A percentile compares a stretch with the other conserved stretches of the same genome.
phyloP scores from a whole-genome alignment of 2,113 vertebrate genomes.

The Odocoileus virginianus region DNA sequence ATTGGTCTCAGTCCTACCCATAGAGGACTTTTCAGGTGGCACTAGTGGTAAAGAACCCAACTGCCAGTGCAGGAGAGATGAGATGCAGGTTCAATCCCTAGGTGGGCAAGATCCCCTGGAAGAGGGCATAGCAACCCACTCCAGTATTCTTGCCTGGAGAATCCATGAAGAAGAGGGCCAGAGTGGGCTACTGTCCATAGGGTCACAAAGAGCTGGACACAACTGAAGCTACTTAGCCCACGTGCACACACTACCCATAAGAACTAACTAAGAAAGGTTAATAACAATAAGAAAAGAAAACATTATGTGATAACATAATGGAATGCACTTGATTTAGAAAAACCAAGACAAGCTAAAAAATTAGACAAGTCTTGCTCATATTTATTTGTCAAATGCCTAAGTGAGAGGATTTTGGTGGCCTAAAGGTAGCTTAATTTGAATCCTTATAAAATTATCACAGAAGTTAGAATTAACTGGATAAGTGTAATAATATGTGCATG shows the following conservation, averaged over 20 bases:
- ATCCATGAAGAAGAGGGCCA: neutral
- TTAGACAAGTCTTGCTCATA: neutral
- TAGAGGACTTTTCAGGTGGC: neutral
- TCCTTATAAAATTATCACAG: neutral
- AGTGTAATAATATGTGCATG: neutral
- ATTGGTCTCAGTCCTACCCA: neutral
- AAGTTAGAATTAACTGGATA: neutral
- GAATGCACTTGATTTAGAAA: neutral
- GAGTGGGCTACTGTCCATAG: fast-evolving
- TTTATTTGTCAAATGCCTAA: neutral
- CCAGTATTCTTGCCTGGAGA: neutral
- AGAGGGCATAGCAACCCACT: neutral
- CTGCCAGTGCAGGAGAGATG: neutral
- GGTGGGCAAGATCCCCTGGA: neutral
- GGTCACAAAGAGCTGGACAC: fast-evolving
- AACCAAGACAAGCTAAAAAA: neutral
- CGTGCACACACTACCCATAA: neutral
- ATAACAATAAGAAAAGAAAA: neutral
- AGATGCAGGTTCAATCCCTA: neutral
- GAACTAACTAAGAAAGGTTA: neutral
- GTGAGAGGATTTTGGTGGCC: neutral
- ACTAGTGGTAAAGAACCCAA: neutral
- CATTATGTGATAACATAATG: neutral
- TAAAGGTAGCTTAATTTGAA: neutral
- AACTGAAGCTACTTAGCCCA: neutral